A percentile compares a stretch with the other conserved stretches of the same genome.
Conservation (phyloP, 2,113 vertebrate genomes). For the Bostrychus sinensis region DNA sequence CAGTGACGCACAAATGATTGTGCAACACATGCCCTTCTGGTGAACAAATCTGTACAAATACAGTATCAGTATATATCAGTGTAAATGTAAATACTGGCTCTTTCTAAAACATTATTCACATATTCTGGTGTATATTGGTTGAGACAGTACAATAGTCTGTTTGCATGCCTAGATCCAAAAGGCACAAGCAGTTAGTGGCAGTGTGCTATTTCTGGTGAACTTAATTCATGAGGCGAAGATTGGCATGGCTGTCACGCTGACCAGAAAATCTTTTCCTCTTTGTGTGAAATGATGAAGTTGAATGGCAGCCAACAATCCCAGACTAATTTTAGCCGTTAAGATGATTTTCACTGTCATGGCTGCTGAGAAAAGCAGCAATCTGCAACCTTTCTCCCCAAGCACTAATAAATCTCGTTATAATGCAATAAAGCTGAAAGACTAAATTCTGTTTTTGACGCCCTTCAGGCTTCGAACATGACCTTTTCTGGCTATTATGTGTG, state of each 20-base stretch:
- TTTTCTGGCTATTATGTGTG: background rate
- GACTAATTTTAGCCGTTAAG: conserved; percentile 34
- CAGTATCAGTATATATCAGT: too few relatives aligned
- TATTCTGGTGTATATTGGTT: too few relatives aligned
- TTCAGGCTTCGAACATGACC: conserved; percentile 1
- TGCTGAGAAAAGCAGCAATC: background rate
- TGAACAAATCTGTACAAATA: too few relatives aligned
- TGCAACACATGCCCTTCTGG: too few relatives aligned
- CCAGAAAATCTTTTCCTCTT: conserved; percentile 30
- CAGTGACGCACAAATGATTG: too few relatives aligned
- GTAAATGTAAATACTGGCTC: too few relatives aligned
- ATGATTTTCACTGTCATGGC: conserved; percentile 2
- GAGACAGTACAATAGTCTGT: too few relatives aligned
- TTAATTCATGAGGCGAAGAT: conserved; percentile 20
- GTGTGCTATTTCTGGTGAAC: conserved; percentile 14
- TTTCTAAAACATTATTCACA: too few relatives aligned
- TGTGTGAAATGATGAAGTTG: conserved; percentile 19
- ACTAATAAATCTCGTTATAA: conserved; percentile 4
- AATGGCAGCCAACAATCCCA: background rate
- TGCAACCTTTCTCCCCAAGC: conserved; percentile 2
- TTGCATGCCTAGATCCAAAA: background rate
- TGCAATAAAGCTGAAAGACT: conserved; percentile 4
- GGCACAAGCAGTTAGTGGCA: background rate
- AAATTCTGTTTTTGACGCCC: background rate
- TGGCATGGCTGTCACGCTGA: conserved; percentile 23